These are phyloP conservation scores for Bombylius major DNA, from an alignment of 2,888 invertebrate species.

Conservation along the genomic window DNA sequence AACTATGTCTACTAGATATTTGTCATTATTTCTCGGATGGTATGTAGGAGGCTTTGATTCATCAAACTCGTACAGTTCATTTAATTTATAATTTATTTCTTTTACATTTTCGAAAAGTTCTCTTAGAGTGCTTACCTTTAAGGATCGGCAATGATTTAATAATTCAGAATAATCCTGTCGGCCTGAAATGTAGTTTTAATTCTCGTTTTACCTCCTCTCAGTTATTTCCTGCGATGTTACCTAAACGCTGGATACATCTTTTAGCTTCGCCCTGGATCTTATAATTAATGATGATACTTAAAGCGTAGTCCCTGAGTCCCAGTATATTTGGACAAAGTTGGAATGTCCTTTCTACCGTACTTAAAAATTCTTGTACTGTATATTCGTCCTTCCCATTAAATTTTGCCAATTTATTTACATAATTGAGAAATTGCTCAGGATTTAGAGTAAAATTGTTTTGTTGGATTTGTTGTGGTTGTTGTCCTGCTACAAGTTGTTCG, in stretches of 20 bases:
- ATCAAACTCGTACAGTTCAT: conserved; percentile 2
- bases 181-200: neutral
- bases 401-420: too few relatives aligned
- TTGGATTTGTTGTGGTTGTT: neutral
- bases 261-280: too few relatives aligned
- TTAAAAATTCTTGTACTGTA: too few relatives aligned
- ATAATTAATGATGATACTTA: too few relatives aligned
- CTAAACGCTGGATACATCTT: too few relatives aligned
- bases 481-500: neutral
- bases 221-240: too few relatives aligned
- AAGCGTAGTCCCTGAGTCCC: too few relatives aligned
- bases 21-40: neutral
- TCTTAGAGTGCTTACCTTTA: conserved; percentile 1
- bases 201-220: neutral
- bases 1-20: conserved; percentile 4
- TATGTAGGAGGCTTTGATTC: neutral
- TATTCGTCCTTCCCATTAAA: too few relatives aligned
- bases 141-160: neutral
- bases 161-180: neutral
- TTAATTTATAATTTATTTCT: conserved; percentile 3
- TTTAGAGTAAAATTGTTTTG: neutral
- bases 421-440: too few relatives aligned
- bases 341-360: too few relatives aligned
- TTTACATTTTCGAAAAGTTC: conserved; percentile 3
- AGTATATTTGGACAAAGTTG: too few relatives aligned